Evolutionary conservation across 2,888 invertebrate species (phyloP).

Genomic region (Latrodectus elegans): DNA sequence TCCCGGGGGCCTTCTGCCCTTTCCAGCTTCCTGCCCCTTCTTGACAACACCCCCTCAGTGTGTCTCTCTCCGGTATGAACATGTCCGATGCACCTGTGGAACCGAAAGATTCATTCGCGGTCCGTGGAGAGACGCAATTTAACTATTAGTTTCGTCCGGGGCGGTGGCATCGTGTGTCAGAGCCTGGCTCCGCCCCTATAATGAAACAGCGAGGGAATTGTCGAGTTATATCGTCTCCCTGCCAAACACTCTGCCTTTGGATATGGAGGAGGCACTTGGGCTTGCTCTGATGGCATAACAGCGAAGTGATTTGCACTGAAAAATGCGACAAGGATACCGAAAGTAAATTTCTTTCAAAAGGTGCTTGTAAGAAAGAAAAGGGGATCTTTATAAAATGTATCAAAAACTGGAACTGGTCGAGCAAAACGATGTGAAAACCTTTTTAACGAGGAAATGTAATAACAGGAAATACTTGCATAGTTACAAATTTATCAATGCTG

Average conservation of each 20-base stretch:
- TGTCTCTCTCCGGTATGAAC: conserved; percentile 16
- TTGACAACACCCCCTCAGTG: background rate
- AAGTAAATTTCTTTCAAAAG: too few species aligned
- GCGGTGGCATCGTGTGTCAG: conserved; percentile 29
- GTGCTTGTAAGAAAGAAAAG: too few species aligned
- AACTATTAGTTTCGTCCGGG: conserved; percentile 46
- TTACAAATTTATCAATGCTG: too few species aligned
- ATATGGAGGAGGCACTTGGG: background rate
- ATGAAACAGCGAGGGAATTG: background rate
- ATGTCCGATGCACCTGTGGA: conserved; percentile 55
- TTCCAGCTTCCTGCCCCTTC: background rate
- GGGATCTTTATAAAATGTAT: too few species aligned
- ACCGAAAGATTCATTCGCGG: conserved; percentile 50
- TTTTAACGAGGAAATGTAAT: too few species aligned
- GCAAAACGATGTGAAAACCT: too few species aligned
- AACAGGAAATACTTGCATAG: too few species aligned
- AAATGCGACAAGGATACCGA: too few species aligned
- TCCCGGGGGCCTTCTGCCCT: background rate
- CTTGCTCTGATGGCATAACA: too few species aligned
- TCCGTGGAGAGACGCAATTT: conserved; percentile 41
- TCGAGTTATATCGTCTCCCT: background rate
- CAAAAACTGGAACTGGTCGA: too few species aligned
- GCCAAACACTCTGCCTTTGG: background rate
- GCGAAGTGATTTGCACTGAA: too few species aligned
- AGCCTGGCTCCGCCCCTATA: conserved; percentile 6